These are phyloP conservation scores for Colletes latitarsis DNA, from an alignment of 1,140 invertebrate genomes.

Conservation along the genomic window DNA sequence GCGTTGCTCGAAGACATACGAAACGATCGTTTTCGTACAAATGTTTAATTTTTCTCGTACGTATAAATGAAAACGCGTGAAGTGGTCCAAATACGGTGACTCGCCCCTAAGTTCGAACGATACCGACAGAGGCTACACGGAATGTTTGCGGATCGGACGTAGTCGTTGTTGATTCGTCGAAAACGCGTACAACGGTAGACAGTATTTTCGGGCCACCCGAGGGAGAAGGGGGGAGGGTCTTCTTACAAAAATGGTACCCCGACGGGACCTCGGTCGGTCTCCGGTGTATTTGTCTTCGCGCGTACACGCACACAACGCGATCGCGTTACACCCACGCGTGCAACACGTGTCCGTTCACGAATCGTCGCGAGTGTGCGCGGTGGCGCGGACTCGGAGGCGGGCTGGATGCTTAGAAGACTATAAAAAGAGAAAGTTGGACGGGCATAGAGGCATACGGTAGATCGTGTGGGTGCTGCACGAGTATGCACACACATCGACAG, in stretches of 20 bases:
- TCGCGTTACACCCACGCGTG: conserved; percentile 35
- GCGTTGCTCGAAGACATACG: no score
- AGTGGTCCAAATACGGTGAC: no score
- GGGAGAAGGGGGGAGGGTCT: neutral
- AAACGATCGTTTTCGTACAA: no score
- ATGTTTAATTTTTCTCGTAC: no score
- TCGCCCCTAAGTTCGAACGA: no score
- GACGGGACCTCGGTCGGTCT: conserved; percentile 27
- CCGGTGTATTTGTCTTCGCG: neutral
- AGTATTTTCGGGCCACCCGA: neutral
- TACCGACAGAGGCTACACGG: no score
- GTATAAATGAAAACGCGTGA: no score
- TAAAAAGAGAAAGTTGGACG: conserved; percentile 71
- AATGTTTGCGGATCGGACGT: neutral
- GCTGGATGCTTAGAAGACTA: conserved; percentile 62
- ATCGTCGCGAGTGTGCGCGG: conserved; percentile 16
- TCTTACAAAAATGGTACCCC: conserved; percentile 34
- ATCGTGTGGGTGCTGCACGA: conserved; percentile 22
- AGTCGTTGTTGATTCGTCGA: neutral
- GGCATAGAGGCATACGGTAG: conserved; percentile 37
- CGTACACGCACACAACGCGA: neutral
- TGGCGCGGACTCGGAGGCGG: conserved; percentile 46
- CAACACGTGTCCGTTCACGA: neutral
- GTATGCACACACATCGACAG: conserved; percentile 38
- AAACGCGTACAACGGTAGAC: no score